Conservation (phyloP, 2,797 vertebrate genomes). For the Coluber constrictor region DNA sequence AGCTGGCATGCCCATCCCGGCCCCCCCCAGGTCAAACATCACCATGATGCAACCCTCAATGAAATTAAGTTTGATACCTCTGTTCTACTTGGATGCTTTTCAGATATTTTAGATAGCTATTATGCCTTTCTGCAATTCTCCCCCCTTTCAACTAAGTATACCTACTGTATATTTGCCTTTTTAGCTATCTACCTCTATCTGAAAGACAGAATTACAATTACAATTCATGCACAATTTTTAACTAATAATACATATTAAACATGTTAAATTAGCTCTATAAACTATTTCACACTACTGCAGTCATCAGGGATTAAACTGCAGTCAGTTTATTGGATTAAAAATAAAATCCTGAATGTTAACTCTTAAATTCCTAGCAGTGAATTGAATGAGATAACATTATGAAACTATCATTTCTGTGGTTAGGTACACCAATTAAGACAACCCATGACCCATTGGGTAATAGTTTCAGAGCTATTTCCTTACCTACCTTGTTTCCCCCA, state of each 20-base stretch:
- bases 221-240: slow-evolving; percentile 4
- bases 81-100: background rate
- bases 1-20: no score
- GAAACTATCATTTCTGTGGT: background rate
- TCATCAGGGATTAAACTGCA: background rate
- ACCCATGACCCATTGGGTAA: background rate
- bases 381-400: background rate
- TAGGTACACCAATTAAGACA: background rate
- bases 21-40: no score
- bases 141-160: background rate
- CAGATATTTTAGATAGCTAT: background rate
- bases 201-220: background rate
- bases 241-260: slow-evolving; percentile 3
- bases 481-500: background rate
- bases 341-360: background rate
- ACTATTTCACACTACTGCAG: background rate
- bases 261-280: background rate
- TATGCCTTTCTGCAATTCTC: background rate
- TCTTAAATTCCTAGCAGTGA: background rate
- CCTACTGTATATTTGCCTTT: background rate
- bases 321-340: background rate
- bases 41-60: no score
- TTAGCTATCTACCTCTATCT: background rate
- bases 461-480: background rate
- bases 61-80: no score